Evolutionary conservation across 2,113 vertebrate species (phyloP).

Genomic region (Nycticryphes semicollaris): DNA sequence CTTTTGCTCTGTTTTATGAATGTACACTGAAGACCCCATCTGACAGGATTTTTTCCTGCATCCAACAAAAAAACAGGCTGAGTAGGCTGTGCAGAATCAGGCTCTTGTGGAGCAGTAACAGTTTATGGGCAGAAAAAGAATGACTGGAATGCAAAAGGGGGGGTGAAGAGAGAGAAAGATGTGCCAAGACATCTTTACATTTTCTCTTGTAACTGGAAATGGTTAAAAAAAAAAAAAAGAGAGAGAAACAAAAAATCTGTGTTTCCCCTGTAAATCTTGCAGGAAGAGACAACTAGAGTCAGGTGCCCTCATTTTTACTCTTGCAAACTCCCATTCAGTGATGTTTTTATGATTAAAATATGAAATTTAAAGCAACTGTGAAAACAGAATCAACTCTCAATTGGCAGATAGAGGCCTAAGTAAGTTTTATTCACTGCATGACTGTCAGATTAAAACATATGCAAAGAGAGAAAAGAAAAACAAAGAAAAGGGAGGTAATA

Average conservation of each 20-base stretch:
- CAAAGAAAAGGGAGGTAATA: not conserved
- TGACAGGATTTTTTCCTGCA: constrained; percentile 27
- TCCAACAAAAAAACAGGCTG: not conserved
- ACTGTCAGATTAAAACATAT: constrained; percentile 7
- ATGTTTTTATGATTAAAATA: constrained; percentile 38
- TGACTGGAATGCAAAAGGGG: constrained; percentile 47
- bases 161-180: not conserved
- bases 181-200: constrained; percentile 53
- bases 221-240: not conserved
- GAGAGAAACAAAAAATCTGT: not conserved
- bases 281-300: not conserved
- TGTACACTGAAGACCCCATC: constrained; percentile 13
- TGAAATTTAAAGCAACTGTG: constrained; percentile 59
- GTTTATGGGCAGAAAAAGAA: constrained; percentile 60
- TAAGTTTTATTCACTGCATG: constrained; percentile 5
- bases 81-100: constrained; percentile 23
- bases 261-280: not conserved
- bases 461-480: not conserved
- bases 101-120: not conserved
- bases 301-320: not conserved
- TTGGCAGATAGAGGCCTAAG: constrained; percentile 5
- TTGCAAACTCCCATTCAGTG: not conserved
- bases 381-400: constrained; percentile 1
- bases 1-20: constrained; percentile 9
- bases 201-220: constrained; percentile 42